Base-by-base conservation (phyloP, 2,113 vertebrate species). In the Deroptyus accipitrinus region DNA sequence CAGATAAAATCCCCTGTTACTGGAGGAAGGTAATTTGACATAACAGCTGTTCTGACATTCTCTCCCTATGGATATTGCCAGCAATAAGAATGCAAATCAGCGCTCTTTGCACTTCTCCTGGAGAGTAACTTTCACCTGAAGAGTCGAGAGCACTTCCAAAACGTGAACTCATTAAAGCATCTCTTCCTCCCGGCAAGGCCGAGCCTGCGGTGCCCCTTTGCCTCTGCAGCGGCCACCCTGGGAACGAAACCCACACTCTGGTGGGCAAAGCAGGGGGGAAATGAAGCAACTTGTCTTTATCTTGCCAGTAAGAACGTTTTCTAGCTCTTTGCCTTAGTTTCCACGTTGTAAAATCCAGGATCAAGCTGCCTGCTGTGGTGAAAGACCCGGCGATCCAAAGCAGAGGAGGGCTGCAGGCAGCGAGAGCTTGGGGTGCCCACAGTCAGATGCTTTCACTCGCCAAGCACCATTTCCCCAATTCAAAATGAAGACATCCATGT, bases 11-110 rank as follows among this genome's bases (percentile, higher is more conserved):
- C 93, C 93, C 94, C 86, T 88, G 95, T 95, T 96, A 70, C 92
- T 91, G 87, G 69, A 95, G 84, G 90, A 96, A 97, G 96, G 92
- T 97, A 96, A 97, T 95, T 94, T 97, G 97, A 97, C 93, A 95
- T 96, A 97, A 96, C 95, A 97, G 95, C 96, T 97, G 95, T 96
- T 96, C 95, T 97, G 96, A 97, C 96, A 96, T 96, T 96, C 95
- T 94, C 92, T 96, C 96, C 95, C 96, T n/a, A 92, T 92, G 96
- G 96, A 97, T 96, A 94, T 85, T 81, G 94, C 94, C 33, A 6
- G 95, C 96, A 96, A 96, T 97, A 96, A 96, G 96, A 96, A 97
- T 97, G 97, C 96, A 97, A 97, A 97, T 97, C 83, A 95, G 94
- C 59, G 37, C 79, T 90, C 93, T 94, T 62, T 90, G 86, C 88